Evolutionary conservation across 2,888 invertebrate species (phyloP).

Genomic region (Malthinus flaveolus): DNA sequence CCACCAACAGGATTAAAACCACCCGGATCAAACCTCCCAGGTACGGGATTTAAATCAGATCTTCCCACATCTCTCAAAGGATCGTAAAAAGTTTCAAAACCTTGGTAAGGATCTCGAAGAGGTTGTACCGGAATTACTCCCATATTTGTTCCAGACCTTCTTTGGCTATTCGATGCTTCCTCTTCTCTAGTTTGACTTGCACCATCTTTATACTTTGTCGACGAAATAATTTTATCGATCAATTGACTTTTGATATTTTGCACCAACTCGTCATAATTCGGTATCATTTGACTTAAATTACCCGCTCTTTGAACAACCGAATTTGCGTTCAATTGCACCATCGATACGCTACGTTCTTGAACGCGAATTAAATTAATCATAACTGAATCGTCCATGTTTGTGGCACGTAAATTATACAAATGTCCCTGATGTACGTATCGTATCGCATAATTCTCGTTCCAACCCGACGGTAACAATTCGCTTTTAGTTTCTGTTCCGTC

Average conservation of each 20-base stretch:
- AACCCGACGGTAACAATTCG: constrained; percentile 74
- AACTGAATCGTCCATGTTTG: constrained; percentile 52
- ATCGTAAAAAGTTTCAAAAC: not conserved
- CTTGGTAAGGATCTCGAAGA: not conserved
- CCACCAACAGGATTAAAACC: constrained; percentile 54
- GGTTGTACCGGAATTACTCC: not conserved
- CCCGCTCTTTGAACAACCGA: constrained; percentile 55
- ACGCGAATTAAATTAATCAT: constrained; percentile 54
- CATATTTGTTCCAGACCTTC: not conserved
- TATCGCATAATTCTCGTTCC: constrained; percentile 76
- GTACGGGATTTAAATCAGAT: constrained; percentile 78
- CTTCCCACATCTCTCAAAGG: constrained; percentile 61
- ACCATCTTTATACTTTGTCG: constrained; percentile 43
- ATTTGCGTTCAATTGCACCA: constrained; percentile 52
- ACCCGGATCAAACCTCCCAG: constrained; percentile 41
- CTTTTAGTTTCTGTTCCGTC: constrained; percentile 60
- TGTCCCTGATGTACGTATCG: constrained; percentile 71
- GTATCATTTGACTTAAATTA: constrained; percentile 64
- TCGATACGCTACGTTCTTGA: constrained; percentile 55
- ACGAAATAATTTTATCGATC: constrained; percentile 63
- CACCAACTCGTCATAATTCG: constrained; percentile 64
- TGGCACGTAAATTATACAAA: constrained; percentile 63
- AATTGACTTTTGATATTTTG: constrained; percentile 67
- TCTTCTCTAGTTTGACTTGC: constrained; percentile 31
- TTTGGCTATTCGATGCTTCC: not conserved